Conservation (phyloP, 2,113 vertebrate species). For the Gymnorhina tibicen region DNA sequence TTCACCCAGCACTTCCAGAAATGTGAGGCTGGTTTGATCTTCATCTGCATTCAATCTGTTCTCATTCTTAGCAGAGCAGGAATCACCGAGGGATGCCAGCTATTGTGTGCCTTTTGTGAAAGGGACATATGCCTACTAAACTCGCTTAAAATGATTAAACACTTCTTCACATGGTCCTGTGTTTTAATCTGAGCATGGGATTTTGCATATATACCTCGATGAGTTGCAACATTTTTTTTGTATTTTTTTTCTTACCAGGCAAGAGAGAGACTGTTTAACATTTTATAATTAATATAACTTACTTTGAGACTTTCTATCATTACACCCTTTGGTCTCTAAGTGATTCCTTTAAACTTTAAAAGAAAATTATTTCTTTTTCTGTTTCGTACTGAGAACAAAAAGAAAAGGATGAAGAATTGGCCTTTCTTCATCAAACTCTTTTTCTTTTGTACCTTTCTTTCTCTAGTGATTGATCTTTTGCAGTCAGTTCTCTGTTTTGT, state of each 20-base stretch:
- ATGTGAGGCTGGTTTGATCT: slow-evolving; percentile 26
- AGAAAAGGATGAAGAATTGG: neutral
- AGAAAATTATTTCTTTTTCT: neutral
- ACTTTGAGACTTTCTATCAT: neutral
- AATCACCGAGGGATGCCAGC: neutral
- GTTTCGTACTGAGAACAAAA: neutral
- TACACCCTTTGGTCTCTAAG: neutral
- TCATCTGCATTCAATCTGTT: slow-evolving; percentile 1
- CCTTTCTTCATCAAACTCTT: neutral
- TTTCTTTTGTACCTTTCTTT: neutral
- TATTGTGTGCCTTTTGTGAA: neutral
- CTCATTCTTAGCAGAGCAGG: neutral
- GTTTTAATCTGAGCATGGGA: neutral
- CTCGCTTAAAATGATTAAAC: neutral
- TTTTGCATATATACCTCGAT: neutral
- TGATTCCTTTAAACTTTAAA: neutral
- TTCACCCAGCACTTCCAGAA: neutral
- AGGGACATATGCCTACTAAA: neutral
- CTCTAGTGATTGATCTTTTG: neutral
- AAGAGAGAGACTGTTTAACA: neutral
- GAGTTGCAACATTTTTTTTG: neutral
- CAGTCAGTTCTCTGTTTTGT: neutral
- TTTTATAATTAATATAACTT: neutral
- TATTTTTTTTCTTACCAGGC: neutral
- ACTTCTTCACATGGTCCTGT: neutral